Conservation (phyloP, 2,888 invertebrate species). For the Leptarthrus brevirostris region DNA sequence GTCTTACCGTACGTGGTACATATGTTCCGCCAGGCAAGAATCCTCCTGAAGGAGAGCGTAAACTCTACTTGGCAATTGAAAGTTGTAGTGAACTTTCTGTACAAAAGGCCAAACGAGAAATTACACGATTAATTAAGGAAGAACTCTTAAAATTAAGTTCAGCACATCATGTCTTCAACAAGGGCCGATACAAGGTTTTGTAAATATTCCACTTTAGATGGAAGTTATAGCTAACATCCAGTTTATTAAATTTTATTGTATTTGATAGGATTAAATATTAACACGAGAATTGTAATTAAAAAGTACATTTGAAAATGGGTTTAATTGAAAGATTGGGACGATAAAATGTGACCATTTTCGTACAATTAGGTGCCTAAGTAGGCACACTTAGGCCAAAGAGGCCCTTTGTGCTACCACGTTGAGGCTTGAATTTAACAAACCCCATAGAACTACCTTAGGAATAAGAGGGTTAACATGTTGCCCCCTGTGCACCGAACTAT, state of each 20-base stretch:
- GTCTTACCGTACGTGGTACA: slow-evolving; percentile 98
- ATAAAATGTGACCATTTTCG: too few species aligned
- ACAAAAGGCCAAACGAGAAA: slow-evolving; percentile 95
- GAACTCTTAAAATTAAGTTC: slow-evolving; percentile 93
- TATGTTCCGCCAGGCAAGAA: slow-evolving; percentile 90
- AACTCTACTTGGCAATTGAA: slow-evolving; percentile 97
- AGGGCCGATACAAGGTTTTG: slow-evolving; percentile 94
- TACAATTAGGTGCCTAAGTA: too few species aligned
- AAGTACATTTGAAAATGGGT: too few species aligned
- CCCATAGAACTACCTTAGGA: too few species aligned
- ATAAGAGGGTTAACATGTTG: too few species aligned
- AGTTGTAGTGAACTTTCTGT: slow-evolving; percentile 97
- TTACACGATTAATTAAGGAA: slow-evolving; percentile 97
- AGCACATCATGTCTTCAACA: slow-evolving; percentile 87
- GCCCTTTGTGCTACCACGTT: too few species aligned
- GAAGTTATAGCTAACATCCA: not conserved
- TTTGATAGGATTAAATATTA: not conserved
- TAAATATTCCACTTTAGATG: slow-evolving; percentile 65
- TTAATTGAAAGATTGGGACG: too few species aligned
- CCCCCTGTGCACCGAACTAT: too few species aligned
- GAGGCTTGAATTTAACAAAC: too few species aligned
- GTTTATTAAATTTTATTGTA: not conserved
- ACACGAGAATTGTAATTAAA: not conserved
- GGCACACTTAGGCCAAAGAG: too few species aligned
- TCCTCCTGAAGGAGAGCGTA: slow-evolving; percentile 93